A percentile compares a stretch with the other conserved stretches of the same genome.
Evolutionary conservation across 2,888 invertebrate genomes (phyloP).

Genomic region (Nipponacmea schrenckii): DNA sequence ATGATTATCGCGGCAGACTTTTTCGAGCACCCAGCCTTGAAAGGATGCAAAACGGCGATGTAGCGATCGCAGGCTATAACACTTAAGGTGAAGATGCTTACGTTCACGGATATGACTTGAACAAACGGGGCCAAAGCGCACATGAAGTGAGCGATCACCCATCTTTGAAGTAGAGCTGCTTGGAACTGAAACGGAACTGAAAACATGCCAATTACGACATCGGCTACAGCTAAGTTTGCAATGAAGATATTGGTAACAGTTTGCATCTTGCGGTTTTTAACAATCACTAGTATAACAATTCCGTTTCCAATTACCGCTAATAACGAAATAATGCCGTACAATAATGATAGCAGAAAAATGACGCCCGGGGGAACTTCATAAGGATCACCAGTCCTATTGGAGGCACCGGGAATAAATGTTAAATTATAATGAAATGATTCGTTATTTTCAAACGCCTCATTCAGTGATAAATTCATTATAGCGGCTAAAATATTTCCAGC

Average conservation of each 20-base stretch:
- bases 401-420: too few species aligned
- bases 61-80: constrained; percentile 89
- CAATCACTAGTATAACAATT: constrained; percentile 86
- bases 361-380: constrained; percentile 82
- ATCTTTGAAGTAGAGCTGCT: constrained; percentile 86
- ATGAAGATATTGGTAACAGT: constrained; percentile 87
- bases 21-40: constrained; percentile 77
- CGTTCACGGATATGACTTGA: constrained; percentile 85
- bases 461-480: too few species aligned
- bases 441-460: too few species aligned
- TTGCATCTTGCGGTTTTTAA: constrained; percentile 80
- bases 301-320: constrained; percentile 84
- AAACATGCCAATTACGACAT: constrained; percentile 86
- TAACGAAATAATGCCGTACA: constrained; percentile 85
- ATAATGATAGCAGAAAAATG: constrained; percentile 79
- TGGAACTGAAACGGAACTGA: constrained; percentile 90
- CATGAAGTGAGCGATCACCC: constrained; percentile 87
- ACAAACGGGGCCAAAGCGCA: constrained; percentile 90
- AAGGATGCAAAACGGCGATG: constrained; percentile 69
- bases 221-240: constrained; percentile 85
- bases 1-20: constrained; percentile 80
- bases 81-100: constrained; percentile 88
- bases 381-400: constrained; percentile 63
- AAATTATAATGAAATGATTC: too few species aligned
- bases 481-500: too few species aligned